Conservation (phyloP, 2,888 invertebrate species). For the Dasypogon diadema region DNA sequence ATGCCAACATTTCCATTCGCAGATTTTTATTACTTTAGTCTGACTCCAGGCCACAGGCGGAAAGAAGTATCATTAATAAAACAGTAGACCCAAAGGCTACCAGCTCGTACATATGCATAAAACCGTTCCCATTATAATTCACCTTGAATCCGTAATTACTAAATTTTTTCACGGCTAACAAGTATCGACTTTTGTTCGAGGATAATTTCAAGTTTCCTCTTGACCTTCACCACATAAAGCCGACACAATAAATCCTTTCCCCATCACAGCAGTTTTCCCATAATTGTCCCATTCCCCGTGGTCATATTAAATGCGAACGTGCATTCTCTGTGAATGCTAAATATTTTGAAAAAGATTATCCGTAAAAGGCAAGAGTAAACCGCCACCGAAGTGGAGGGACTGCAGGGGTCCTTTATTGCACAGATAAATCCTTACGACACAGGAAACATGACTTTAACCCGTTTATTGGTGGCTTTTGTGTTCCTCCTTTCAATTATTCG, state of each 20-base stretch:
- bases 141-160: constrained; percentile 26
- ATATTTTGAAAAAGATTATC: not conserved
- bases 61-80: no score
- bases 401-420: not conserved
- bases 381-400: no score
- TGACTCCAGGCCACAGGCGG: no score
- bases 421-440: constrained; percentile 8
- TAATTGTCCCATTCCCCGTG: not conserved
- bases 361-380: no score
- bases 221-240: constrained; percentile 19
- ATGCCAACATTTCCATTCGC: no score
- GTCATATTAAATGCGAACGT: not conserved
- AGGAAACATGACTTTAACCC: not conserved
- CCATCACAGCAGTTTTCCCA: not conserved
- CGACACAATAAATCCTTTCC: not conserved
- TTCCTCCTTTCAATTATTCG: not conserved
- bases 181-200: not conserved
- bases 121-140: no score
- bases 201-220: not conserved
- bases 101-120: no score
- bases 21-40: no score
- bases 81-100: no score
- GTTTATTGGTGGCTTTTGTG: not conserved
- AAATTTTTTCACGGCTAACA: not conserved
- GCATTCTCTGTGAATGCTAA: not conserved